Evolutionary conservation across 2,888 invertebrate genomes (phyloP).

Genomic region (Tinea semifulvella): DNA sequence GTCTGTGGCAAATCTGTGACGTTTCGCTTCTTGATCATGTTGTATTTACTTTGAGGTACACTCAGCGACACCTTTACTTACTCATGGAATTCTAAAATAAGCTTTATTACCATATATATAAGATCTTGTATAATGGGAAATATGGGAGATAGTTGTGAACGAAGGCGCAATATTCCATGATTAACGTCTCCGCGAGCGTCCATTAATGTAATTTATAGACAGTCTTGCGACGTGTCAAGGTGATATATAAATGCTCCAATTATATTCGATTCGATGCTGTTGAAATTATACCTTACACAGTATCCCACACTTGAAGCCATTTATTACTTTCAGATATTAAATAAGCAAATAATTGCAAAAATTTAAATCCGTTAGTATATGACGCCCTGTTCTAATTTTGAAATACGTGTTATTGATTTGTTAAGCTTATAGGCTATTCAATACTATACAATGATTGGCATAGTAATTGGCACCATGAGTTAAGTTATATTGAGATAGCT

Average conservation of each 20-base stretch:
- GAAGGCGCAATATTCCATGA: background rate
- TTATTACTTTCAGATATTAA: background rate
- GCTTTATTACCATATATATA: background rate
- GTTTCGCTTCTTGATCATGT: background rate
- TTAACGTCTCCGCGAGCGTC: background rate
- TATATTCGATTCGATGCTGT: constrained; percentile 24
- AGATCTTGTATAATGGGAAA: background rate
- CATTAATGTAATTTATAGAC: constrained; percentile 13
- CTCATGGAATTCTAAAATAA: too few relatives aligned
- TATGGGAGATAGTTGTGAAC: background rate
- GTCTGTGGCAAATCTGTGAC: background rate
- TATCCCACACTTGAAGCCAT: constrained; percentile 8
- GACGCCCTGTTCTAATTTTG: too few relatives aligned
- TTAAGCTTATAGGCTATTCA: too few relatives aligned
- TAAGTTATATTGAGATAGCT: too few relatives aligned
- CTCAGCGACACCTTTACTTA: background rate
- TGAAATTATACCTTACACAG: constrained; percentile 3
- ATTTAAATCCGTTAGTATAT: too few relatives aligned
- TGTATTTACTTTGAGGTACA: background rate
- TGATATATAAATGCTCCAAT: constrained; percentile 44
- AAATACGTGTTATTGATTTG: too few relatives aligned
- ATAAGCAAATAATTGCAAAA: background rate
- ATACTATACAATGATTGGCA: too few relatives aligned
- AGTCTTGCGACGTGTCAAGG: constrained; percentile 30
- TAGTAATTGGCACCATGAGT: too few relatives aligned